Percentiles rank a stretch among this genome's conserved stretches.
Conservation (phyloP, 1,140 invertebrate species). For the Listronotus oregonensis region DNA sequence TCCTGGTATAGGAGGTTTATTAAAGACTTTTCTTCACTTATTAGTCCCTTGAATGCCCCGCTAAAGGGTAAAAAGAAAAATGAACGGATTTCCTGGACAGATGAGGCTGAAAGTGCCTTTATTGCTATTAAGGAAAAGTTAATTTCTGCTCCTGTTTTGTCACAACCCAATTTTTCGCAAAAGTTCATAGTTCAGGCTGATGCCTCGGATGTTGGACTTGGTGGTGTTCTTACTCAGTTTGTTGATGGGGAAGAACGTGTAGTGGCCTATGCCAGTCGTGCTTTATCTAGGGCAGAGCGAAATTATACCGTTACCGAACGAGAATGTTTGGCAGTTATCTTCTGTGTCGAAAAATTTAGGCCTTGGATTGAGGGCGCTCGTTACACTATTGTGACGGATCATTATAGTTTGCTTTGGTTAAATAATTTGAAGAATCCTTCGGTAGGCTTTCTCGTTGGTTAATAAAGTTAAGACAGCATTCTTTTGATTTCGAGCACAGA, state of each 20-base stretch:
- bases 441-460: conserved; percentile 17
- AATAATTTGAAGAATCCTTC: conserved; percentile 19
- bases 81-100: too few relatives aligned
- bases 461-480: conserved; percentile 20
- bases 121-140: conserved; percentile 36
- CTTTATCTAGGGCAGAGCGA: conserved; percentile 40
- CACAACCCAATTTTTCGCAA: conserved; percentile 40
- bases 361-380: conserved; percentile 55
- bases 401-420: conserved; percentile 19
- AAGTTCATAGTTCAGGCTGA: conserved; percentile 41
- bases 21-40: conserved; percentile 51
- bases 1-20: conserved; percentile 58
- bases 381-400: conserved; percentile 57
- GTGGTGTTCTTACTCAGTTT: conserved; percentile 41
- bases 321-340: conserved; percentile 58
- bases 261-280: conserved; percentile 42
- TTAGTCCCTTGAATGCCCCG: conserved; percentile 53
- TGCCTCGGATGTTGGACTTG: conserved; percentile 36
- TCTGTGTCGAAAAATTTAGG: conserved; percentile 55
- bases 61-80: conserved; percentile 45
- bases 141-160: conserved; percentile 39
- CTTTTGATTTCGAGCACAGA: conserved; percentile 20
- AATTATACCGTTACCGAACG: conserved; percentile 58
- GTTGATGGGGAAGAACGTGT: conserved; percentile 30
- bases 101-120: conserved; percentile 30